A percentile compares a stretch with the other conserved stretches of the same genome.
Evolutionary conservation across 2,797 vertebrate species (phyloP).

Genomic region (Sarcoramphus papa): DNA sequence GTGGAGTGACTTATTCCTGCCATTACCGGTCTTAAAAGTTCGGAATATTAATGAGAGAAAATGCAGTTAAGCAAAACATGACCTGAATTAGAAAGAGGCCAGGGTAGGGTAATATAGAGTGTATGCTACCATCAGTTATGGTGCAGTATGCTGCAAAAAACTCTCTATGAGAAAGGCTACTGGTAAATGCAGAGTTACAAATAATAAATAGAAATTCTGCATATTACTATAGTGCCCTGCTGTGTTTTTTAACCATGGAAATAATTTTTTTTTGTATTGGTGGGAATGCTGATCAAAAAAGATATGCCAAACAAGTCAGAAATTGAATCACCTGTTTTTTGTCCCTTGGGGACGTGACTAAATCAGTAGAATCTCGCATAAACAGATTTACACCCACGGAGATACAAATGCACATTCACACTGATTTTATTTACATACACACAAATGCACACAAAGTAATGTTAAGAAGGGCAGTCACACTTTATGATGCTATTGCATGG

Average conservation of each 20-base stretch:
- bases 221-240: neutral
- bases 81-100: neutral
- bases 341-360: neutral
- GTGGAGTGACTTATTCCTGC: neutral
- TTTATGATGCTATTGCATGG: neutral
- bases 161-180: neutral
- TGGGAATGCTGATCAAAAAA: neutral
- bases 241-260: neutral
- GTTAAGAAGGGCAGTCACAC: neutral
- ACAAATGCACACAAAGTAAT: neutral
- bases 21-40: neutral
- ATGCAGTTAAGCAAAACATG: neutral
- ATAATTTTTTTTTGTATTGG: neutral
- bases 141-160: neutral
- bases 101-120: neutral
- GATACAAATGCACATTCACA: accelerated
- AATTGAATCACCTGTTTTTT: neutral
- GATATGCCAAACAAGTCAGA: neutral
- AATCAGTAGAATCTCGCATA: neutral
- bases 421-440: neutral
- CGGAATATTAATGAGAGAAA: neutral
- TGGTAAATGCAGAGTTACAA: neutral
- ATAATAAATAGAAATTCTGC: neutral
- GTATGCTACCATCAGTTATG: neutral
- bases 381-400: neutral